phyloP scores from a whole-genome alignment of 2,888 invertebrate species.

The Ophonus ardosiacus region DNA sequence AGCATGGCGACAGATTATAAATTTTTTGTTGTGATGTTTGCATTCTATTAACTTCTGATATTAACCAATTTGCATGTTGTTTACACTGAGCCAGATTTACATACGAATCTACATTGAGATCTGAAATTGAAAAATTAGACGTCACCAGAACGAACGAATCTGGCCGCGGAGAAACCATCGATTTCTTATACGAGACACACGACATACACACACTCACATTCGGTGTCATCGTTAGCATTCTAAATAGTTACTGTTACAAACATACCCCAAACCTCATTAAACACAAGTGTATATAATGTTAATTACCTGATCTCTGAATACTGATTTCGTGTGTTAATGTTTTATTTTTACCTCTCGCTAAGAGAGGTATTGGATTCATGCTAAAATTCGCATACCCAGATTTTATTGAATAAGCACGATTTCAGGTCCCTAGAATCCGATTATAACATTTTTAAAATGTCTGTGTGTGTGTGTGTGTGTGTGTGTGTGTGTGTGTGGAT shows the following conservation, averaged over 20 bases:
- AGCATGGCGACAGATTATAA: conserved; percentile 66
- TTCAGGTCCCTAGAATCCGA: no score
- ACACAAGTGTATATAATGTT: no score
- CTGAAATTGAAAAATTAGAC: conserved; percentile 70
- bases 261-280: not conserved
- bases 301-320: no score
- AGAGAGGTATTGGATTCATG: no score
- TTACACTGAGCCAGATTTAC: conserved; percentile 69
- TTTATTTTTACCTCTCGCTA: no score
- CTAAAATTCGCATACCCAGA: no score
- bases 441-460: no score
- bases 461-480: no score
- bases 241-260: not conserved
- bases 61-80: conserved; percentile 70
- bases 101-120: conserved; percentile 69
- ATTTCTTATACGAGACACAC: not conserved
- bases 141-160: conserved; percentile 52
- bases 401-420: no score
- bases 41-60: conserved; percentile 70
- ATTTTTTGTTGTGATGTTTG: conserved; percentile 69
- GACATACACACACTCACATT: not conserved
- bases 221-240: conserved; percentile 23
- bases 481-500: no score
- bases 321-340: no score
- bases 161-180: conserved; percentile 10